Conservation (phyloP, 2,113 vertebrate genomes). For the Antigone vipio region DNA sequence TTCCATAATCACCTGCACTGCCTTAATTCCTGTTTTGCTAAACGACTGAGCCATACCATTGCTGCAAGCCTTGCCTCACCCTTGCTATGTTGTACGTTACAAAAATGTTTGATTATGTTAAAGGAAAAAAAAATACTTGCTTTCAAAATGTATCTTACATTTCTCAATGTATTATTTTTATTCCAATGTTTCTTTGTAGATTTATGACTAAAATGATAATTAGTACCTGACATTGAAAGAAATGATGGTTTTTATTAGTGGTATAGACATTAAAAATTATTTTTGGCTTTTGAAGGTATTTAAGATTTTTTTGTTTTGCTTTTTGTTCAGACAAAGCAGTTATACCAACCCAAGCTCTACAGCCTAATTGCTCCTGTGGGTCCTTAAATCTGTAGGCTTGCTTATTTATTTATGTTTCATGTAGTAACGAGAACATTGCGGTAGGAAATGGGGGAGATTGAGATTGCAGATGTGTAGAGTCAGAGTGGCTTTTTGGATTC, state of each 20-base stretch:
- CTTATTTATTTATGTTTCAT: not conserved
- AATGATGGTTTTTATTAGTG: not conserved
- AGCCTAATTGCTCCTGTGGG: not conserved
- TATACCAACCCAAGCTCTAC: not conserved
- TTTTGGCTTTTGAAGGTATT: not conserved
- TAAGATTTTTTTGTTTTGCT: not conserved
- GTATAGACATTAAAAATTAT: not conserved
- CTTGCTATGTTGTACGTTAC: not conserved
- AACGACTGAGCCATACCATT: not conserved
- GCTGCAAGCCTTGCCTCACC: not conserved
- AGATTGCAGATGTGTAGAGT: not conserved
- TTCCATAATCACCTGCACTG: constrained; percentile 8
- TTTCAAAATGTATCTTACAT: not conserved
- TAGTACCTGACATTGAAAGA: not conserved
- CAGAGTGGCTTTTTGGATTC: not conserved
- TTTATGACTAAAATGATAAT: not conserved
- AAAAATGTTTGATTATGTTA: not conserved
- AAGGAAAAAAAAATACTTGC: not conserved
- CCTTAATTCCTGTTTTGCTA: not conserved
- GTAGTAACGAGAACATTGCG: not conserved
- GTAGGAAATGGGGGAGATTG: not conserved
- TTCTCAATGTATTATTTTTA: not conserved
- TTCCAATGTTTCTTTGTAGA: not conserved
- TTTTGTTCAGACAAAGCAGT: constrained; percentile 10
- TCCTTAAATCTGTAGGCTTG: not conserved